Base-by-base conservation (phyloP, 1,140 invertebrate genomes). In the Anastatus disparis region DNA sequence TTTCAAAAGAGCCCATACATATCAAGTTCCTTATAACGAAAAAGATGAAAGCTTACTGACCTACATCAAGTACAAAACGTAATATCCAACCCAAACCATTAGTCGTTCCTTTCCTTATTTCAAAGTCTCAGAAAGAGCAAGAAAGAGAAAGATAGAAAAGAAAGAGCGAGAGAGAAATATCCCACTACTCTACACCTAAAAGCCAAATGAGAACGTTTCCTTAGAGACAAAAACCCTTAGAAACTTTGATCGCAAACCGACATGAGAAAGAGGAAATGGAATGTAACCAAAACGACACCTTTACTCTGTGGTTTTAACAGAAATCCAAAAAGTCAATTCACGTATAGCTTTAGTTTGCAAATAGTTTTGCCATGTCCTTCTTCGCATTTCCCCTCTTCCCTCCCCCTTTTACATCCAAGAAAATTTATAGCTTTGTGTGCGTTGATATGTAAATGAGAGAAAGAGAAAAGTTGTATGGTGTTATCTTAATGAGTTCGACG, bases 201-300 rank as follows among this genome's bases (percentile, higher is more conserved):
- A 3, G n/a, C 15, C 22, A 44, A 55, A 44, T 44, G 35, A 15
- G 24, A 55, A 22, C 29, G 48, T 24, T 65, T 29, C 48, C 52
- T 66, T 56, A 24, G 26, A 29, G 52, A 46, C 52, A 66, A 67
- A 67, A 58, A 67, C 12, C n/a, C n/a, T n/a, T 29, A 4, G 12
- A 27, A 66, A 66, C 24, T 58, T 58, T 67, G 65, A 67, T 67
- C 40, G 29, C n/a, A 67, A 38, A 17, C n/a, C 42, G 35, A 53
- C 35, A 24, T 44, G 20, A 20, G 48, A 50, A n/a, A n/a, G n/a
- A 20, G 24, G 22, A n/a, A n/a, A n/a, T n/a, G n/a, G 52, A 46
- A 67, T 58, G n/a, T 22, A n/a, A 13, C n/a, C 13, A n/a, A n/a
- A n/a, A n/a, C n/a, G n/a, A n/a, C 24, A 22, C 31, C n/a, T 35